These are phyloP conservation scores for Sthenelais limicola DNA, from an alignment of 2,888 invertebrate genomes.

Conservation along the genomic window DNA sequence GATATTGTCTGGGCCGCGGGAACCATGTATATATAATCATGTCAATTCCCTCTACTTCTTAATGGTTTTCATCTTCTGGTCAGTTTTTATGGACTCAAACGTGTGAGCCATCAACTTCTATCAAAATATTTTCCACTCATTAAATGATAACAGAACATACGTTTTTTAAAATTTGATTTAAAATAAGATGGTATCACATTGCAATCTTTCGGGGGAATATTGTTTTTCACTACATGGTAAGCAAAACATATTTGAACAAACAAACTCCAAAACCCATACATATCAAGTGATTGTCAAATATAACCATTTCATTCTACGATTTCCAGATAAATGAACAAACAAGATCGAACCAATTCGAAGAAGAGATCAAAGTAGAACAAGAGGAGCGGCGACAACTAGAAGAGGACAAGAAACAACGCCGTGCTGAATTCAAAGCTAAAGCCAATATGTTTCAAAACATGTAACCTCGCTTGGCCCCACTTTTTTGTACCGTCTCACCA, in stretches of 20 bases:
- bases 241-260: too few relatives aligned
- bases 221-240: too few relatives aligned
- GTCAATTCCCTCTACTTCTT: too few relatives aligned
- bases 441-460: conserved; percentile 77
- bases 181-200: too few relatives aligned
- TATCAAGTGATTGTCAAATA: not conserved
- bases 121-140: not conserved
- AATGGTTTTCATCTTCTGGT: not conserved
- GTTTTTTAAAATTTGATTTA: too few relatives aligned
- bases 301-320: not conserved
- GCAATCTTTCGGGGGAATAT: too few relatives aligned
- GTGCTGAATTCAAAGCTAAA: conserved; percentile 89
- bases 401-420: conserved; percentile 86
- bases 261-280: too few relatives aligned
- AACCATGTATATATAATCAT: too few relatives aligned
- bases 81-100: not conserved
- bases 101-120: not conserved
- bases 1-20: too few relatives aligned
- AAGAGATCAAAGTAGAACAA: conserved; percentile 92
- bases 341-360: conserved; percentile 89
- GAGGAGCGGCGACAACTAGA: conserved; percentile 88
- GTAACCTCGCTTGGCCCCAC: too few relatives aligned
- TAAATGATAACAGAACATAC: too few relatives aligned
- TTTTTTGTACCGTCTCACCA: too few relatives aligned
- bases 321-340: conserved; percentile 85